phyloP scores from a whole-genome alignment of 2,797 vertebrate species.

The Fistularia tabacaria region DNA sequence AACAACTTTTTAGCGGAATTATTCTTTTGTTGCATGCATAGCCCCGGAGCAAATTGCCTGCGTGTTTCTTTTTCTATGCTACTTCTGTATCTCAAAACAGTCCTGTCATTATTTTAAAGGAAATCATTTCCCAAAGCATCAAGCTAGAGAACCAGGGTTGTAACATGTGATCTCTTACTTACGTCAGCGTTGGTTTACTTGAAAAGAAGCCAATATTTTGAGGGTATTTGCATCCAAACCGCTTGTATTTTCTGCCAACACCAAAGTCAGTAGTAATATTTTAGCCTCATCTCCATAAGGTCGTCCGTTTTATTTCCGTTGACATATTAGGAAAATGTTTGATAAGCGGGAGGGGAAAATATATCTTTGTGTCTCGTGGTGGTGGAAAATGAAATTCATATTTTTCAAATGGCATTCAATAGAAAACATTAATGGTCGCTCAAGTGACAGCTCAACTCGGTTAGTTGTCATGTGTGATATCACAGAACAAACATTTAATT shows the following conservation, averaged over 20 bases:
- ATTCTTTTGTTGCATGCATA: not conserved
- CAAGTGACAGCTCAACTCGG: no score
- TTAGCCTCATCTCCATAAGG: no score
- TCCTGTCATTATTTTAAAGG: slow-evolving; percentile 22
- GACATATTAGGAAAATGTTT: no score
- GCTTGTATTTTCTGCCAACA: not conserved
- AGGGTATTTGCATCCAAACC: slow-evolving; percentile 25
- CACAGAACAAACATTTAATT: no score
- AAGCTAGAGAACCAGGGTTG: slow-evolving; percentile 21
- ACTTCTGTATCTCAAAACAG: slow-evolving; percentile 18
- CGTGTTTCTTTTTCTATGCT: not conserved
- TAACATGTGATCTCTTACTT: slow-evolving; percentile 53
- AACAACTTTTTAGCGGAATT: not conserved
- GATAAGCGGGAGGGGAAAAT: no score
- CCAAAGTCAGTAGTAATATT: no score
- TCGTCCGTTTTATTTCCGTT: no score
- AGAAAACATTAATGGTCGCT: no score
- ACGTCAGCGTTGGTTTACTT: slow-evolving; percentile 32
- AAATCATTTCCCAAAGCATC: slow-evolving; percentile 27
- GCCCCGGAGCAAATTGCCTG: not conserved
- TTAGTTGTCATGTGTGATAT: no score
- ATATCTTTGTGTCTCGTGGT: no score
- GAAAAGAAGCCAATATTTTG: slow-evolving; percentile 26
- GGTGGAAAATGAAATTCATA: no score
- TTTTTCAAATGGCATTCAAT: no score